Evolutionary conservation across 2,113 vertebrate genomes (phyloP).

Genomic region (Ramphastos sulfuratus): DNA sequence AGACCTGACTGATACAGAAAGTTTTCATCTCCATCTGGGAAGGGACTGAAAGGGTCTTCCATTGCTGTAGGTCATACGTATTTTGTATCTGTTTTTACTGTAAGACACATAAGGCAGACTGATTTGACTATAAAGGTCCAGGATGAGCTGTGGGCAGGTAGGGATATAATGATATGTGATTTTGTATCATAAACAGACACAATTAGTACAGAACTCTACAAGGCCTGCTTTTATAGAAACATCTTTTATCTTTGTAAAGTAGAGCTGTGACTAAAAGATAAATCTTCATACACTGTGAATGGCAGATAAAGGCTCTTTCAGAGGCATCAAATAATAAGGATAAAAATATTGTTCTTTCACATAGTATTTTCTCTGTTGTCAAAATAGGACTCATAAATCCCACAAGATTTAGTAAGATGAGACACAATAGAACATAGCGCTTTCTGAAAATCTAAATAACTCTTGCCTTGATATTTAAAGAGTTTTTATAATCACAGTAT

Average conservation of each 20-base stretch:
- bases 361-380: constrained; percentile 17
- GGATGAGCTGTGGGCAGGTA: background rate
- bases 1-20: background rate
- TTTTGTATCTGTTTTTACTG: background rate
- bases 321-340: constrained; percentile 32
- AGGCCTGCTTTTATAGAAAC: constrained; percentile 11
- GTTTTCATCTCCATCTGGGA: background rate
- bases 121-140: background rate
- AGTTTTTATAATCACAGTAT: background rate
- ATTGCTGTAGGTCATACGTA: background rate
- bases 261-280: constrained; percentile 43
- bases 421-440: background rate
- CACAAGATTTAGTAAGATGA: background rate
- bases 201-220: constrained; percentile 24
- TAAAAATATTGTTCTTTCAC: constrained; percentile 27
- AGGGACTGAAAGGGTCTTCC: background rate
- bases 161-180: background rate
- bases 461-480: background rate
- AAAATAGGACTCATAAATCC: constrained; percentile 18
- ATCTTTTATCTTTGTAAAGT: constrained; percentile 42
- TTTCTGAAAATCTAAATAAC: background rate
- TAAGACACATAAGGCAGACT: background rate
- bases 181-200: background rate
- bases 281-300: constrained; percentile 7
- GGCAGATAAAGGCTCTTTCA: constrained; percentile 47